Conservation (phyloP, 2,888 invertebrate genomes). For the Drosophila fungiperda region DNA sequence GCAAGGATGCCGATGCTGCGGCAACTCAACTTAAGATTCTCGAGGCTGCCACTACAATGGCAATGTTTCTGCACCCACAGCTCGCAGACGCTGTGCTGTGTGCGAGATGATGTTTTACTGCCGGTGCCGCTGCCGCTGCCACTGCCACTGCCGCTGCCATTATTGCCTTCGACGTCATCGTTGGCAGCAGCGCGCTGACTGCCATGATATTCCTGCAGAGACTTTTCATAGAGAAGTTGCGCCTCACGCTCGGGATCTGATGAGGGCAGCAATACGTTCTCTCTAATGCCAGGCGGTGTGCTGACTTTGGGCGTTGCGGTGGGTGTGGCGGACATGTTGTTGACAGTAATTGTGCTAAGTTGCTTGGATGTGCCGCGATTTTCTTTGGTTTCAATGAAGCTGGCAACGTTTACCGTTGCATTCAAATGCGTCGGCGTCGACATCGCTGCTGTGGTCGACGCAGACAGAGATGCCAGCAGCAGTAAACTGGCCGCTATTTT, state of each 20-base stretch:
- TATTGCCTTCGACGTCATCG: conserved; percentile 7
- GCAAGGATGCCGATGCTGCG: conserved; percentile 83
- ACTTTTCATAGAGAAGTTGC: conserved; percentile 84
- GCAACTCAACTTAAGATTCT: conserved; percentile 82
- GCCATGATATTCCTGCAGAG: conserved; percentile 83
- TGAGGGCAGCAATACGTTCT: conserved; percentile 84
- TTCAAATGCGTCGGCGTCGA: conserved; percentile 37
- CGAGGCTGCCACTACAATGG: conserved; percentile 82
- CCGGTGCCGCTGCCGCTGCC: conserved; percentile 19
- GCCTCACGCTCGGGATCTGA: conserved; percentile 84
- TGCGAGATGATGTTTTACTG: conserved; percentile 53
- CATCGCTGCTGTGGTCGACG: conserved; percentile 39
- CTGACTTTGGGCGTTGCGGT: conserved; percentile 39
- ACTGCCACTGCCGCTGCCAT: conserved; percentile 11
- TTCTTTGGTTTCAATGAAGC: conserved; percentile 51
- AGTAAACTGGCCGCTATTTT: conserved; percentile 16
- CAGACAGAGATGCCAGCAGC: conserved; percentile 36
- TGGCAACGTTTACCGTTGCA: conserved; percentile 28
- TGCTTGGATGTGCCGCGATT: conserved; percentile 33
- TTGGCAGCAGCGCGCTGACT: conserved; percentile 44
- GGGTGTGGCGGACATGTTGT: conserved; percentile 42
- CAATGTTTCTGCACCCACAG: conserved; percentile 83
- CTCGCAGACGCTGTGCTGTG: conserved; percentile 81
- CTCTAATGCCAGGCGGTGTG: conserved; percentile 73
- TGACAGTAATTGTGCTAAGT: conserved; percentile 58